A percentile compares a stretch with the other conserved stretches of the same genome.
These are phyloP conservation scores for Baronia brevicornis DNA, from an alignment of 2,888 invertebrate genomes.

Conservation along the genomic window DNA sequence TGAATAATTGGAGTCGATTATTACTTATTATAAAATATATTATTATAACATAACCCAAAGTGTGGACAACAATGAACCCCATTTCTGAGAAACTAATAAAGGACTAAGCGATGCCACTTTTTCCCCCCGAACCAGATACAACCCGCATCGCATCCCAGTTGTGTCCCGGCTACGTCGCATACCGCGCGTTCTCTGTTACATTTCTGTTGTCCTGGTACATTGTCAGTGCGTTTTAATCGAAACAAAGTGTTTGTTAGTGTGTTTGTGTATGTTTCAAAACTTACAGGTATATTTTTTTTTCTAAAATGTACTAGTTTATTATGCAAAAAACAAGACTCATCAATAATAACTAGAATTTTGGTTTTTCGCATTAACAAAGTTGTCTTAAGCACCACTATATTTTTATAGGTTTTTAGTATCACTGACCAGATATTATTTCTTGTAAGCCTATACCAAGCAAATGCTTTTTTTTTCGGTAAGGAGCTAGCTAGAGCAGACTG, in stretches of 20 bases:
- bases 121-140: constrained; percentile 16
- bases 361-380: no score
- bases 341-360: no score
- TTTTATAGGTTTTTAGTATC: no score
- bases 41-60: constrained; percentile 12
- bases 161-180: constrained; percentile 27
- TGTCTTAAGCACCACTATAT: no score
- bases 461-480: no score
- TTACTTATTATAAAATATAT: no score
- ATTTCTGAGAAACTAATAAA: constrained; percentile 24
- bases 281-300: background rate
- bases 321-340: background rate
- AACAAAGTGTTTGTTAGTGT: constrained; percentile 7
- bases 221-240: constrained; percentile 14
- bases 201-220: constrained; percentile 27
- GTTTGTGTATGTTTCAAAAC: constrained; percentile 3
- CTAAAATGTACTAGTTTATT: constrained; percentile 1
- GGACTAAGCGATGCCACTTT: constrained; percentile 18
- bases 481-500: no score
- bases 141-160: constrained; percentile 26
- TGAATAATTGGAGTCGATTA: no score
- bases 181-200: constrained; percentile 22
- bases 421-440: no score
- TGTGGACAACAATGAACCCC: constrained; percentile 11
- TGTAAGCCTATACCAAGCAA: no score